A percentile compares a stretch with the other conserved stretches of the same genome.
Evolutionary conservation across 2,888 invertebrate genomes (phyloP).

Genomic region (Troides aeacus): DNA sequence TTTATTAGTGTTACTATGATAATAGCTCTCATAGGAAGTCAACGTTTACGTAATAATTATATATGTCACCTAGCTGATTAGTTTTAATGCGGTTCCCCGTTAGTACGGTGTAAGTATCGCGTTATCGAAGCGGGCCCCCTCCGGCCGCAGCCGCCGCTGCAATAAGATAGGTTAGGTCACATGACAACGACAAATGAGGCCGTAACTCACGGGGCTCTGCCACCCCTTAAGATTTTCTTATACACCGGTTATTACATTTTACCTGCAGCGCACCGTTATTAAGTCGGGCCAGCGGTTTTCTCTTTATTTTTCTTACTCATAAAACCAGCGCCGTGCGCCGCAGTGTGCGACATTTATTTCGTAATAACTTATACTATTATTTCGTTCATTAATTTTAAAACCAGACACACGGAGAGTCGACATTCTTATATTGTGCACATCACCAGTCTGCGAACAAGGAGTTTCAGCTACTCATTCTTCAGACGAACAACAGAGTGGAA

Average conservation of each 20-base stretch:
- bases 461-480: too few species aligned
- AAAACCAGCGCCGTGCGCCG: slow-evolving; percentile 16
- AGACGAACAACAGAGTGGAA: too few species aligned
- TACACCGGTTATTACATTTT: slow-evolving; percentile 43
- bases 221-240: slow-evolving; percentile 64
- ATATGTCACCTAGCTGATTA: background rate
- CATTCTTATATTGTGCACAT: too few species aligned
- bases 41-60: background rate
- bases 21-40: background rate
- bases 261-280: slow-evolving; percentile 30
- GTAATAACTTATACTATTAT: slow-evolving; percentile 23
- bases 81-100: background rate
- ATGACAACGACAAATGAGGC: slow-evolving; percentile 72
- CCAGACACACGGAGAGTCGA: background rate
- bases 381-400: slow-evolving; percentile 16
- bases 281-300: slow-evolving; percentile 23
- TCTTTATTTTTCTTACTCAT: slow-evolving; percentile 28
- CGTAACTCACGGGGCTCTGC: slow-evolving; percentile 58
- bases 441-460: too few species aligned
- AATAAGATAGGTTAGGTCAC: slow-evolving; percentile 69
- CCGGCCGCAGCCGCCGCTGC: slow-evolving; percentile 25
- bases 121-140: slow-evolving; percentile 15
- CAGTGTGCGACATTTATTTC: slow-evolving; percentile 24
- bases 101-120: slow-evolving; percentile 2
- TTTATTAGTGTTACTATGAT: too few species aligned